phyloP scores from a whole-genome alignment of 2,113 vertebrate species.

The Oncorhynchus masou region DNA sequence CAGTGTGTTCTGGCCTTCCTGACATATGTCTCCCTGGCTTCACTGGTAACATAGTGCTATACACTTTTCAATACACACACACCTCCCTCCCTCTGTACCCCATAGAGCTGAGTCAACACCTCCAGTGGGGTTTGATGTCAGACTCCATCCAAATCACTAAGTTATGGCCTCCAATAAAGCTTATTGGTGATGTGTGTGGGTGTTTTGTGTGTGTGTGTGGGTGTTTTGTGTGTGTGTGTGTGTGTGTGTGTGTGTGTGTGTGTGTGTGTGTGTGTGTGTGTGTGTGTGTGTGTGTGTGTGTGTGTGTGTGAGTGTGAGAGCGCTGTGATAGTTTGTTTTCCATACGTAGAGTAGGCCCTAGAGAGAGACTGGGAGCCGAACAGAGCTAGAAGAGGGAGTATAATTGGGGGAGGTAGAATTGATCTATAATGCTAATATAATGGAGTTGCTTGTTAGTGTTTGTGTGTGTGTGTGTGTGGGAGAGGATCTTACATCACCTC shows the following conservation, averaged over 20 bases:
- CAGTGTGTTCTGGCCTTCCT: background rate
- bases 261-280: background rate
- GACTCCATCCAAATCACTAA: constrained; percentile 12
- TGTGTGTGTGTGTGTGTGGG: background rate
- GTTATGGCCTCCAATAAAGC: constrained; percentile 13
- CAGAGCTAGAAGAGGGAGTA: constrained; percentile 17
- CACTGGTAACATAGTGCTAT: too few relatives aligned
- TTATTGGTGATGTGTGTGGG: background rate
- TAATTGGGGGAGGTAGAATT: constrained; percentile 20
- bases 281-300: background rate
- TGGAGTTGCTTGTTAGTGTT: background rate
- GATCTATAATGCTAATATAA: constrained; percentile 22
- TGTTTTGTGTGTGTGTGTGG: background rate
- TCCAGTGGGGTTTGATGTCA: background rate
- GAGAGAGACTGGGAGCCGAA: constrained; percentile 17
- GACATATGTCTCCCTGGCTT: background rate
- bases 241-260: constrained; percentile 9
- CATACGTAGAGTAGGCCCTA: constrained; percentile 24
- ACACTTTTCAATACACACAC: background rate
- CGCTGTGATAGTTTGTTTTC: constrained; percentile 36
- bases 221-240: background rate
- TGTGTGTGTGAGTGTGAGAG: background rate
- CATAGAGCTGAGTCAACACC: background rate
- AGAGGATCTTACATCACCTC: too few relatives aligned
- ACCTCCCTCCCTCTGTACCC: background rate